These are phyloP conservation scores for Peromyscus aztecus DNA, from an alignment of 2,797 vertebrate species.

Conservation along the genomic window DNA sequence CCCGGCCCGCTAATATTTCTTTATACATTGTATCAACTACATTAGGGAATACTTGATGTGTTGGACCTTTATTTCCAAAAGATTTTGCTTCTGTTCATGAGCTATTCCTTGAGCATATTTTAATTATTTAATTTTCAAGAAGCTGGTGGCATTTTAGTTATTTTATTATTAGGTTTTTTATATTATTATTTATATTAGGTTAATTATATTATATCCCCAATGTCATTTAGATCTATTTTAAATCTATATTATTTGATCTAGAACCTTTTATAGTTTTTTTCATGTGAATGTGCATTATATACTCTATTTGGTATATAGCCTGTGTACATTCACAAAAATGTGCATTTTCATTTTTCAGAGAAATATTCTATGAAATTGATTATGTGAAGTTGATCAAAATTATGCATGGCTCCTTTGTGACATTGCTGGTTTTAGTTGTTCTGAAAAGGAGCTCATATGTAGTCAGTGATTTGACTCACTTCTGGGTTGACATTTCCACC, in stretches of 20 bases:
- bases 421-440: background rate
- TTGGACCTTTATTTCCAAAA: background rate
- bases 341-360: background rate
- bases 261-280: background rate
- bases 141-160: background rate
- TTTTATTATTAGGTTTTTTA: background rate
- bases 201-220: background rate
- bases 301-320: background rate
- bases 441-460: background rate
- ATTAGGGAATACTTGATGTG: background rate
- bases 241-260: background rate
- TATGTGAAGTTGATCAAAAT: background rate
- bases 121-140: background rate
- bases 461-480: background rate
- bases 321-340: background rate
- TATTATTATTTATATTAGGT: background rate
- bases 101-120: background rate
- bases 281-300: background rate
- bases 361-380: background rate
- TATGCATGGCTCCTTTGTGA: background rate
- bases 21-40: background rate
- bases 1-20: no score
- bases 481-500: background rate
- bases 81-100: background rate
- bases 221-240: background rate